Conservation (phyloP, 92 coral and sea anemone genomes). For the Scolanthus callimorphus region DNA sequence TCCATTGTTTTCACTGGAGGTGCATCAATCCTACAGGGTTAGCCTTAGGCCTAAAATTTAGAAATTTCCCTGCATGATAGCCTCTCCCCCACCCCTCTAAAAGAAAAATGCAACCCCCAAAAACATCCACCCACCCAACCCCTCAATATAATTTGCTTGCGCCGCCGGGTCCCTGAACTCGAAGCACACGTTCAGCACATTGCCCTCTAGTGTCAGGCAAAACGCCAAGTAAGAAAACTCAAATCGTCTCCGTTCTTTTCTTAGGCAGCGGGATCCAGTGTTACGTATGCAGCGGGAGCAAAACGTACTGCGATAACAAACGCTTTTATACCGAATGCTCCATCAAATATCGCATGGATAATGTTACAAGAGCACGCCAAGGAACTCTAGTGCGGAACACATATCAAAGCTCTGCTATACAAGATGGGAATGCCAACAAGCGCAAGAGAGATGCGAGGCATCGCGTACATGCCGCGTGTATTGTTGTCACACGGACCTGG, state of each 20-base stretch:
- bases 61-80: no score
- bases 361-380: conserved; percentile 17
- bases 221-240: background rate
- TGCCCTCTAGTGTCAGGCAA: no score
- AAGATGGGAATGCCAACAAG: conserved; percentile 18
- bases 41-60: no score
- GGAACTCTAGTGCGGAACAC: conserved; percentile 11
- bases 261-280: conserved; percentile 16
- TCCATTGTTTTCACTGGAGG: no score
- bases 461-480: conserved; percentile 29
- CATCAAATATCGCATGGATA: conserved; percentile 10
- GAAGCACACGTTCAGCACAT: no score
- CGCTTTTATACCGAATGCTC: conserved; percentile 12
- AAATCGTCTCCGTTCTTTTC: background rate
- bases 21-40: no score
- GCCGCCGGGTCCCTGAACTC: no score
- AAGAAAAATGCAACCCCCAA: no score
- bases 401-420: conserved; percentile 31
- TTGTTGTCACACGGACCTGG: conserved; percentile 32
- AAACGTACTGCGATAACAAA: conserved; percentile 27
- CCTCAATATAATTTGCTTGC: no score
- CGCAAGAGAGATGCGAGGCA: conserved; percentile 3
- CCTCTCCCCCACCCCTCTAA: no score
- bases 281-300: conserved; percentile 32
- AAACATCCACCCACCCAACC: no score